Evolutionary conservation across 1,140 invertebrate species (phyloP).

Genomic region (Nymphalis io): DNA sequence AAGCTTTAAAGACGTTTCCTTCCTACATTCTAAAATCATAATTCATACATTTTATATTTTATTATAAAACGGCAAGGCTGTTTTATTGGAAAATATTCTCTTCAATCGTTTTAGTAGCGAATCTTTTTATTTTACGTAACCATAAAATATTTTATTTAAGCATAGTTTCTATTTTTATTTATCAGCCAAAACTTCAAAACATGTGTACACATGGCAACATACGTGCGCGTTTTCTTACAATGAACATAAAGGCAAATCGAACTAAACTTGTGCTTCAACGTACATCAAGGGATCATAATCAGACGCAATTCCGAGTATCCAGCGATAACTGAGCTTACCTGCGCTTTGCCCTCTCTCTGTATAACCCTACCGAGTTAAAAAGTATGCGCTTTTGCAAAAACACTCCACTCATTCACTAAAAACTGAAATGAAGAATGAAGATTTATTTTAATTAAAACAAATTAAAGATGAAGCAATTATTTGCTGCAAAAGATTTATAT

Average conservation of each 20-base stretch:
- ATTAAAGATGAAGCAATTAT: too few relatives aligned
- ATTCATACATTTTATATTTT: too few relatives aligned
- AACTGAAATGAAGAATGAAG: background rate
- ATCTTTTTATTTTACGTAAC: too few relatives aligned
- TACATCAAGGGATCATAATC: constrained; percentile 39
- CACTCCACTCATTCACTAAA: constrained; percentile 14
- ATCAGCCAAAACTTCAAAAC: constrained; percentile 10
- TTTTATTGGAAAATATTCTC: too few relatives aligned
- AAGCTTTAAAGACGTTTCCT: too few relatives aligned
- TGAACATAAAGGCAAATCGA: constrained; percentile 12
- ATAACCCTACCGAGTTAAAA: constrained; percentile 45
- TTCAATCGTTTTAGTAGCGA: too few relatives aligned
- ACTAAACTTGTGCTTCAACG: constrained; percentile 13
- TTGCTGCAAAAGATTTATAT: too few relatives aligned
- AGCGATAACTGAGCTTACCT: constrained; percentile 56
- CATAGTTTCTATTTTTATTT: constrained; percentile 2
- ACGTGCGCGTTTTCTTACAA: background rate
- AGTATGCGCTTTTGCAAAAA: constrained; percentile 31
- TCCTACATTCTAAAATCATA: too few relatives aligned
- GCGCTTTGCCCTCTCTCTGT: constrained; percentile 44
- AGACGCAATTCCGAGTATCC: constrained; percentile 49
- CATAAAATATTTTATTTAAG: background rate
- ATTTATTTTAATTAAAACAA: too few relatives aligned
- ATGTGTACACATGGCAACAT: constrained; percentile 8
- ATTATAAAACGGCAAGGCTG: too few relatives aligned